Conservation (phyloP, 2,113 vertebrate species). For the Apus apus region DNA sequence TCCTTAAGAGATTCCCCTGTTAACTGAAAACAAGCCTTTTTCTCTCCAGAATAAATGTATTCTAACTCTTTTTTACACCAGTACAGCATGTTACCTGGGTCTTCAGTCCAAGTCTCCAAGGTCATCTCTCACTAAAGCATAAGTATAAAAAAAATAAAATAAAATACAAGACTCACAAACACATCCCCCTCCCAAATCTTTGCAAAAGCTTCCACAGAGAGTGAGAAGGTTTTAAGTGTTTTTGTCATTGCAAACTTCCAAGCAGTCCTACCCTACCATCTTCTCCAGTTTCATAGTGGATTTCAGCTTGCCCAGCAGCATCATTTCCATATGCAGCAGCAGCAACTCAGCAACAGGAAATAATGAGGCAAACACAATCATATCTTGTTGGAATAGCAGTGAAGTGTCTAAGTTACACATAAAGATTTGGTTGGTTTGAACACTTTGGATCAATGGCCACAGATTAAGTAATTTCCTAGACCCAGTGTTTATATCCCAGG, state of each 20-base stretch:
- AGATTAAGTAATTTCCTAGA: neutral
- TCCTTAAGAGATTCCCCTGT: neutral
- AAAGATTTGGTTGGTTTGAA: neutral
- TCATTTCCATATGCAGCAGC: neutral
- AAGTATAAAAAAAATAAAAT: neutral
- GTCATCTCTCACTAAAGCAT: neutral
- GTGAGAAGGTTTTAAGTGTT: neutral
- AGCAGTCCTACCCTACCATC: neutral
- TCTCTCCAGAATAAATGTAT: neutral
- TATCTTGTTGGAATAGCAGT: neutral
- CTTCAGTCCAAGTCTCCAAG: neutral
- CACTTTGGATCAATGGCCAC: neutral
- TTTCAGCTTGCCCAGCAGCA: neutral
- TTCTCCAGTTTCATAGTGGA: neutral
- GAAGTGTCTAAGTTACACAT: neutral
- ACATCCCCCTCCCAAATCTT: neutral
- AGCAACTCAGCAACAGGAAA: neutral
- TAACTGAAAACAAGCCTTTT: neutral
- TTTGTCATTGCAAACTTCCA: rapidly evolving
- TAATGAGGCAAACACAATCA: neutral
- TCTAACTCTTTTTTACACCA: neutral
- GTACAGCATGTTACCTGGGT: neutral
- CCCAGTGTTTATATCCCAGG: neutral
- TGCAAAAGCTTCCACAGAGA: neutral
- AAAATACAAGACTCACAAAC: neutral